Evolutionary conservation across 2,113 vertebrate species (phyloP).

Genomic region (Mormoops blainvillei): DNA sequence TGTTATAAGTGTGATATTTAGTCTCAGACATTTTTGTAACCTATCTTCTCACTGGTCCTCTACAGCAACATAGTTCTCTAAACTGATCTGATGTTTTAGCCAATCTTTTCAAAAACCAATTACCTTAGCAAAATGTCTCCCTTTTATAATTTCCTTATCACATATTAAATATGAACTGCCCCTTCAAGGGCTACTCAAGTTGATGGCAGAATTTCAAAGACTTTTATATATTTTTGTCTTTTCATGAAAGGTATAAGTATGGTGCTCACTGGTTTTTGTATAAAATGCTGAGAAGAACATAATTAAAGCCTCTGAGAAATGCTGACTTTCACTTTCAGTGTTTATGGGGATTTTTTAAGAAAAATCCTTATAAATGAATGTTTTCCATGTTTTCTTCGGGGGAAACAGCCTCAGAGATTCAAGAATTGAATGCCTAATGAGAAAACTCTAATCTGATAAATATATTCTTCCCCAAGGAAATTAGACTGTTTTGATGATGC

Average conservation of each 20-base stretch:
- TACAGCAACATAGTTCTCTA: background rate
- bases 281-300: background rate
- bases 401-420: background rate
- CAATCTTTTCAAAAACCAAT: conserved; percentile 64
- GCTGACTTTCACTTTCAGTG: conserved; percentile 26
- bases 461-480: conserved; percentile 25
- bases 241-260: background rate
- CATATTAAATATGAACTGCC: conserved; percentile 56
- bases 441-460: conserved; percentile 15
- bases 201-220: conserved; percentile 59
- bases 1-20: background rate
- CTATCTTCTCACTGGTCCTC: conserved; percentile 55
- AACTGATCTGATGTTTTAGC: conserved; percentile 50
- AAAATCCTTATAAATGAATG: background rate
- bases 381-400: conserved; percentile 24
- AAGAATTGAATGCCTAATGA: conserved; percentile 22
- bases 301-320: conserved; percentile 26
- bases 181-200: conserved; percentile 49
- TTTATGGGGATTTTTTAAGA: background rate
- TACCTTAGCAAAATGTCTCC: conserved; percentile 41
- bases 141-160: conserved; percentile 59
- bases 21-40: conserved; percentile 57
- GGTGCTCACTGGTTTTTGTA: background rate
- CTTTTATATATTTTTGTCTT: conserved; percentile 54
- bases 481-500: background rate